Conservation (phyloP, 1,140 invertebrate species). For the Drosophila truncata region DNA sequence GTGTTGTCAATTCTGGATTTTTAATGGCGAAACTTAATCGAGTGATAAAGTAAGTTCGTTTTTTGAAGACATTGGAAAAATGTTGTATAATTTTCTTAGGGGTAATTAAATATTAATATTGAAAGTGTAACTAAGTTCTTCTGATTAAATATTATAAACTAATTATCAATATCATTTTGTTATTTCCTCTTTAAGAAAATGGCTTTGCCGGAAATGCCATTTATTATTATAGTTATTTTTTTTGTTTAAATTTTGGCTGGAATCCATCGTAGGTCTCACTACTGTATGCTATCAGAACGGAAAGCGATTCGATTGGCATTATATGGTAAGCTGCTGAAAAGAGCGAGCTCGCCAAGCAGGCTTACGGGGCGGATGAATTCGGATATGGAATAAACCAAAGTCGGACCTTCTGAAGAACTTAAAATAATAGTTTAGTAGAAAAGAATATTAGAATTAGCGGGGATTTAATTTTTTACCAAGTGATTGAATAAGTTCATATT, state of each 20-base stretch:
- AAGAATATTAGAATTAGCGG: too few relatives aligned
- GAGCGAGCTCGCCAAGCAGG: conserved; percentile 3
- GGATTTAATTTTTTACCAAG: conserved; percentile 10
- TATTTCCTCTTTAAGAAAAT: background rate
- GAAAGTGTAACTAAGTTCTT: too few relatives aligned
- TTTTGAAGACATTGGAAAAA: background rate
- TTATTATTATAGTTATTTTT: background rate
- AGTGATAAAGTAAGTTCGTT: background rate
- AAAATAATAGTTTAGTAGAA: too few relatives aligned
- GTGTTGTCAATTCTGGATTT: background rate
- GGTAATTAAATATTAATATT: too few relatives aligned
- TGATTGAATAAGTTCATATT: too few relatives aligned
- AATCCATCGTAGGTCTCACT: background rate
- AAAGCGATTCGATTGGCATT: conserved; percentile 28
- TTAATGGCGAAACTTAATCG: background rate
- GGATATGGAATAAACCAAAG: background rate
- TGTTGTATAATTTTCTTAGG: too few relatives aligned
- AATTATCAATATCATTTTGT: background rate
- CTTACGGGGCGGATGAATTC: conserved; percentile 18
- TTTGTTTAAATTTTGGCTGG: background rate
- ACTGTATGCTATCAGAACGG: conserved; percentile 3
- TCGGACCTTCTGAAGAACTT: conserved; percentile 20
- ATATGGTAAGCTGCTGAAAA: conserved; percentile 32
- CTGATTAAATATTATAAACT: background rate
- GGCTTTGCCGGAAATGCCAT: background rate